Base-by-base conservation (phyloP, 2,113 vertebrate species). In the Saguinus imperator region DNA sequence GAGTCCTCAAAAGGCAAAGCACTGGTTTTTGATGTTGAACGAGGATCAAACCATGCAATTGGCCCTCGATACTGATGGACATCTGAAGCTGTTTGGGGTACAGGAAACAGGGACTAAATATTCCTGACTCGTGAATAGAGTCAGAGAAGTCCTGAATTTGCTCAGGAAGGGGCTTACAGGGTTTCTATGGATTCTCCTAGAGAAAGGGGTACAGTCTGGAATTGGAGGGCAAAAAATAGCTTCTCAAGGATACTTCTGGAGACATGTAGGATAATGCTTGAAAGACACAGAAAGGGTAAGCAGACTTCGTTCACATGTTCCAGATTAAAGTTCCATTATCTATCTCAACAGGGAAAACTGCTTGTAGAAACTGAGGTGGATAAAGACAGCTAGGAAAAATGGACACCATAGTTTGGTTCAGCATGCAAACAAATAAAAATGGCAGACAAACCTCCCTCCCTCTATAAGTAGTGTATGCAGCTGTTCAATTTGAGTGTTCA, bases 1-100 rank as follows among this genome's bases (percentile, higher is more conserved):
- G 79, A 75, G 93, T 91, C 72, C 23, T 92, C 85, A 37, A 95
- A 97, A 94, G 64, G 32, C 83, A 90, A 96, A 95, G 45, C 45
- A 48, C 61, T 52, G 70, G 13, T 89, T 85, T 64, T 66, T 95
- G 80, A 88, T 45, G 66, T 27, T 10, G 16, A 94, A 66, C 45
- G 48, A 86, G 27, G 37, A 89, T 72, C 75, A 94, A 45, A 83
- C 32, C 70, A 72, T 16, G 35, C 29, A 70, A 40, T 10, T n/a
- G 72, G 80, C 57, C 45, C 27, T 87, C 5, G 0, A 40, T 61
- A 57, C 8, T 66, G 45, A 68, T 32, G 57, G 43, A 57, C 25
- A 23, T 6, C 58, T 57, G 77, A 96, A 76, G 35, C 81, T 89
- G 29, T 48, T 5, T 64, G 40, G 76, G 66, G 37, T 45, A 3